phyloP scores from a whole-genome alignment of 2,113 vertebrate species.

The Emydura subglobosa region DNA sequence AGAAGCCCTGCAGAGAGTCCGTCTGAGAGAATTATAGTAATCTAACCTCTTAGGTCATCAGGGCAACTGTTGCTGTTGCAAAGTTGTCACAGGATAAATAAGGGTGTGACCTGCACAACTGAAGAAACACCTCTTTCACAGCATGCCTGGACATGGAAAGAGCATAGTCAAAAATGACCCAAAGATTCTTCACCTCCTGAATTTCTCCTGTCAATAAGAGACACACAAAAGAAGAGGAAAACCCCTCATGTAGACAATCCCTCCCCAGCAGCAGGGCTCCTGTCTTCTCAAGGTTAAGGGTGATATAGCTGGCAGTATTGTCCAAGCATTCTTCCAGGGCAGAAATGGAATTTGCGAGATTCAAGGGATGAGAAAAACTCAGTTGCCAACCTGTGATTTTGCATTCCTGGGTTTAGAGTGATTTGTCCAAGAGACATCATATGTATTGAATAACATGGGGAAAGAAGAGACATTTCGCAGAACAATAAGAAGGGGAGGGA shows the following conservation, averaged over 20 bases:
- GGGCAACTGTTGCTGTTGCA: background rate
- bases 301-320: accelerated
- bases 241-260: background rate
- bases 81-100: background rate
- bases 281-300: background rate
- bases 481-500: background rate
- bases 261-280: accelerated
- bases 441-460: background rate
- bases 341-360: background rate
- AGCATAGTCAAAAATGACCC: background rate
- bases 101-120: background rate
- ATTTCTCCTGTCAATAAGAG: background rate
- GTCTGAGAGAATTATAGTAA: background rate
- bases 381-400: background rate
- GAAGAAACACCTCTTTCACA: background rate
- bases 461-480: background rate
- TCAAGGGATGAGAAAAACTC: accelerated
- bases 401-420: background rate
- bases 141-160: background rate
- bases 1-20: background rate
- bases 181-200: background rate
- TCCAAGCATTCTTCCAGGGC: background rate
- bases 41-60: background rate
- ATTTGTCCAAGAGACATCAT: background rate
- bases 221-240: background rate